A percentile compares a stretch with the other conserved stretches of the same genome.
These are phyloP conservation scores for Heterodera filipjevi DNA, from an alignment of 2,888 invertebrate genomes.

Conservation along the genomic window DNA sequence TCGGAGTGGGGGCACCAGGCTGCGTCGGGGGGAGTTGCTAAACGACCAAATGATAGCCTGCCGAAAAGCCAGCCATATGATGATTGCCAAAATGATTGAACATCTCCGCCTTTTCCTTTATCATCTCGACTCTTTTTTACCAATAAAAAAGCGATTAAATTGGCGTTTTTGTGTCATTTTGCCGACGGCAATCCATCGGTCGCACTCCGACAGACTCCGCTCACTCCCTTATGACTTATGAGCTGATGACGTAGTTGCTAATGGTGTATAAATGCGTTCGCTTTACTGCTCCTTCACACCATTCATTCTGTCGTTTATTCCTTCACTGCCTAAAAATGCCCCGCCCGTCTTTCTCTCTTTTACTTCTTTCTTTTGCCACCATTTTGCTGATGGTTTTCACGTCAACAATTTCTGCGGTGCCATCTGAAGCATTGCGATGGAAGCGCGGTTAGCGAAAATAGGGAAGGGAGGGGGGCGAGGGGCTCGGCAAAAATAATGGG, in stretches of 20 bases:
- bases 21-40: slow-evolving; percentile 1
- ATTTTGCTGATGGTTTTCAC: neutral
- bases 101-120: neutral
- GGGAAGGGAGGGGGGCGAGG: neutral
- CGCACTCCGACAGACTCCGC: no score
- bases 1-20: slow-evolving; percentile 7
- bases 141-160: neutral
- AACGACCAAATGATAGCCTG: neutral
- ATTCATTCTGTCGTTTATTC: neutral
- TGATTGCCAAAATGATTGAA: neutral
- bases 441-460: slow-evolving; percentile 8
- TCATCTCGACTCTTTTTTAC: neutral
- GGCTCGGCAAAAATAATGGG: no score
- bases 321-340: neutral
- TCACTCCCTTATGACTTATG: no score
- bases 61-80: neutral
- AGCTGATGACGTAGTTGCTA: no score
- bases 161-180: neutral
- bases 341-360: neutral
- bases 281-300: neutral
- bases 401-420: neutral
- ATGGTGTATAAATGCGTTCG: no score
- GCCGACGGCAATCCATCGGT: no score
- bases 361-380: neutral
- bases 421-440: neutral